Conservation (phyloP, 2,113 vertebrate genomes). For the Thermophis baileyi region DNA sequence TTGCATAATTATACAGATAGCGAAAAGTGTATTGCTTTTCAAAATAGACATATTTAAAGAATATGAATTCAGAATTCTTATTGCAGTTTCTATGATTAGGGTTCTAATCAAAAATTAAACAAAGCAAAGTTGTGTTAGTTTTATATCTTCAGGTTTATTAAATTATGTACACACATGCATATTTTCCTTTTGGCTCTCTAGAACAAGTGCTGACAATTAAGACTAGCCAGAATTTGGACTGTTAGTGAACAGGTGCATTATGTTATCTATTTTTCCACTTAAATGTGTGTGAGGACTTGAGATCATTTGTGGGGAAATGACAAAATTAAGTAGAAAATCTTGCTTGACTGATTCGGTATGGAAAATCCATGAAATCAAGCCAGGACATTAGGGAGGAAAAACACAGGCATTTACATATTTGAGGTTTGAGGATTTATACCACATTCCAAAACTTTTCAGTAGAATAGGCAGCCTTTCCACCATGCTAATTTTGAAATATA, state of each 20-base stretch:
- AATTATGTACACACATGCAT: neutral
- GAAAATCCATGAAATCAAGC: neutral
- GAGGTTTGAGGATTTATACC: neutral
- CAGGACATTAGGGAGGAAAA: neutral
- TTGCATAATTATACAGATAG: neutral
- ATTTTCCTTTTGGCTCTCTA: neutral
- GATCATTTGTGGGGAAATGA: neutral
- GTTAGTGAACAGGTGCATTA: accelerated
- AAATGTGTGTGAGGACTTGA: neutral
- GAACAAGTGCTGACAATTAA: neutral
- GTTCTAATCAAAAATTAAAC: neutral
- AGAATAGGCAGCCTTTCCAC: neutral
- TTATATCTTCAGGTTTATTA: neutral
- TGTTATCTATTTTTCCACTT: neutral
- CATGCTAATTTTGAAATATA: neutral
- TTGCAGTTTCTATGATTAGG: neutral
- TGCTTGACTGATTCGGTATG: neutral
- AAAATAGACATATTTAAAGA: neutral
- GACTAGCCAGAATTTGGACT: neutral
- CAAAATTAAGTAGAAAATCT: neutral
- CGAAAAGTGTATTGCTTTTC: neutral
- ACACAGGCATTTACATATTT: conserved; percentile 9
- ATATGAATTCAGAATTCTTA: neutral
- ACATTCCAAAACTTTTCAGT: neutral
- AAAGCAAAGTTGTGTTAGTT: neutral